Percentiles rank a stretch among this genome's conserved stretches.
Evolutionary conservation across 2,888 invertebrate species (phyloP).

Genomic region (Rugalucina vietnamica): DNA sequence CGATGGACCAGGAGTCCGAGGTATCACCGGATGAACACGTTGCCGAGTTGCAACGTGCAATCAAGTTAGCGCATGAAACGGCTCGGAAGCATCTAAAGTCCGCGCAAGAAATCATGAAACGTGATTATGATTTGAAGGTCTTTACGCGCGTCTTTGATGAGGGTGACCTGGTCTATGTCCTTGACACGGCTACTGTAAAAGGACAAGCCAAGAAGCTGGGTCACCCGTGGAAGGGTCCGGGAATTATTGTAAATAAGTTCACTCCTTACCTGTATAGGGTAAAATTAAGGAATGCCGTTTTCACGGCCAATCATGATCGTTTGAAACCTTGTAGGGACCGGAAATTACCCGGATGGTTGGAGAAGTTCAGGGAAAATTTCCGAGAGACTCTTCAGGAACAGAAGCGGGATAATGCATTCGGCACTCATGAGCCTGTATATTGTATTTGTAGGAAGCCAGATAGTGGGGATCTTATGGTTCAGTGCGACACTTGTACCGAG

Average conservation of each 20-base stretch:
- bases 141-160: conserved; percentile 3
- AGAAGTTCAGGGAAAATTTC: neutral
- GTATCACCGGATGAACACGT: conserved; percentile 13
- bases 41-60: neutral
- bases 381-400: neutral
- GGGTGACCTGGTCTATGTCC: conserved; percentile 41
- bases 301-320: conserved; percentile 39
- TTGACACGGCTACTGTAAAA: conserved; percentile 18
- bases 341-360: conserved; percentile 22
- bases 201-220: conserved; percentile 35
- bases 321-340: conserved; percentile 33
- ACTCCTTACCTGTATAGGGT: conserved; percentile 40
- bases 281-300: conserved; percentile 2
- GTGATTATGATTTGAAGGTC: conserved; percentile 30
- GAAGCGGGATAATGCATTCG: neutral
- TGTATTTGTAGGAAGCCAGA: conserved; percentile 5
- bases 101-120: conserved; percentile 21
- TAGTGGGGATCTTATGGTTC: neutral
- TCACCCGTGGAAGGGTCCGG: conserved; percentile 49
- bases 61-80: conserved; percentile 10
- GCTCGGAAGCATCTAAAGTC: conserved; percentile 16
- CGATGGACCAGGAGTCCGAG: neutral
- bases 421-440: neutral
- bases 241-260: conserved; percentile 25
- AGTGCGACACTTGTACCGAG: neutral